These are phyloP conservation scores for Cyanoderma ruficeps DNA, from an alignment of 2,113 vertebrate genomes.

Conservation along the genomic window DNA sequence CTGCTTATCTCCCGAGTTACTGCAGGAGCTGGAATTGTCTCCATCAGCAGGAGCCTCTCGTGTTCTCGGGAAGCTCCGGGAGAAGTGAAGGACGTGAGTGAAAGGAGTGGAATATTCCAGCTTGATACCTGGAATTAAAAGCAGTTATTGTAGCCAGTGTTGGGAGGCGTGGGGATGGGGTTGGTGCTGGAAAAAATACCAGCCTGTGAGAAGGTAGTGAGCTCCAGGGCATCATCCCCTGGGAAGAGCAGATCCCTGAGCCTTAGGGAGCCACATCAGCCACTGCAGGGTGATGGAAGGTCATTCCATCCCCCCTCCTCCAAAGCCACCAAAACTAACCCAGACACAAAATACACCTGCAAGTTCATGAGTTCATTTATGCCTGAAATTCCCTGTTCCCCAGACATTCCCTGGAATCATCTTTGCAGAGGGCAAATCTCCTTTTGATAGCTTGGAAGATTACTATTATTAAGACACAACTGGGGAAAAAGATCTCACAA, in stretches of 20 bases:
- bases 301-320: too few relatives aligned
- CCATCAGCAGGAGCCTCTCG: rapidly evolving
- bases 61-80: rapidly evolving
- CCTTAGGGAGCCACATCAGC: neutral
- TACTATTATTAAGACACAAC: neutral
- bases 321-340: neutral
- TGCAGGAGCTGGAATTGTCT: neutral
- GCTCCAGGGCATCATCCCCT: neutral
- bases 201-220: neutral
- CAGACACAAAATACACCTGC: neutral
- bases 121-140: neutral
- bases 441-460: neutral
- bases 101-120: neutral
- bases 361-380: neutral
- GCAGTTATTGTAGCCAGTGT: neutral
- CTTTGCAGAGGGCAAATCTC: neutral
- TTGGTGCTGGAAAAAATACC: neutral
- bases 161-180: rapidly evolving
- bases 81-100: neutral
- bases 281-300: neutral
- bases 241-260: neutral
- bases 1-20: neutral
- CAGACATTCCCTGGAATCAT: neutral
- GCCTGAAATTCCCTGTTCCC: neutral
- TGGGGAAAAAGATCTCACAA: neutral